phyloP scores from a whole-genome alignment of 2,113 vertebrate genomes.

The Zonotrichia leucophrys region DNA sequence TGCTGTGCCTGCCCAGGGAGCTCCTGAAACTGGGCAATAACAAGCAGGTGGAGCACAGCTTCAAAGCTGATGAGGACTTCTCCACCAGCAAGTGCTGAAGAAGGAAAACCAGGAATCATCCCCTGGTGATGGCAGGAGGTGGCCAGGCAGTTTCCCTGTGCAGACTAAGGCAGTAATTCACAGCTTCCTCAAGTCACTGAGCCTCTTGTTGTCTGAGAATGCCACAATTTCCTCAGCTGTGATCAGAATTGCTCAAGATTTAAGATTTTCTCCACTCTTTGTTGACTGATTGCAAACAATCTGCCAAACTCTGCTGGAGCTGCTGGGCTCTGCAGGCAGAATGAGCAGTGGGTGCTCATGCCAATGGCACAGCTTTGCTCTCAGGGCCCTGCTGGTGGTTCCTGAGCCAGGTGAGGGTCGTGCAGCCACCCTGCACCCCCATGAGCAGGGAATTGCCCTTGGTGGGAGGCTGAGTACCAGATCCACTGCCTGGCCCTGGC shows the following conservation, averaged over 20 bases:
- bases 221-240: neutral
- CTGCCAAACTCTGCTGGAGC: neutral
- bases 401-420: neutral
- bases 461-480: neutral
- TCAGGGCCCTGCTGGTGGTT: neutral
- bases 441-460: neutral
- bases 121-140: neutral
- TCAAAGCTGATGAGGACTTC: neutral
- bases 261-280: neutral
- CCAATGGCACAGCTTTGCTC: neutral
- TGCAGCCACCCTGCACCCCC: neutral
- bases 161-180: neutral
- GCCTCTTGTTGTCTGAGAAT: neutral
- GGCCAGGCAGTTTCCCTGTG: neutral
- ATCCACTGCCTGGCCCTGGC: neutral
- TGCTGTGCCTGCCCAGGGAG: fast-evolving
- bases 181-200: neutral
- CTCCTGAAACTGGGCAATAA: neutral
- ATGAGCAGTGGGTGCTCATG: neutral
- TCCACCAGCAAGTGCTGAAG: neutral
- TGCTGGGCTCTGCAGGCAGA: neutral
- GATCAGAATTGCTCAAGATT: neutral
- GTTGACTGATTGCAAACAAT: neutral
- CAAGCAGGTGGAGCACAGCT: neutral
- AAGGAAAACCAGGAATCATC: neutral